Conservation (phyloP, 2,797 vertebrate genomes). For the Pristis pectinata region DNA sequence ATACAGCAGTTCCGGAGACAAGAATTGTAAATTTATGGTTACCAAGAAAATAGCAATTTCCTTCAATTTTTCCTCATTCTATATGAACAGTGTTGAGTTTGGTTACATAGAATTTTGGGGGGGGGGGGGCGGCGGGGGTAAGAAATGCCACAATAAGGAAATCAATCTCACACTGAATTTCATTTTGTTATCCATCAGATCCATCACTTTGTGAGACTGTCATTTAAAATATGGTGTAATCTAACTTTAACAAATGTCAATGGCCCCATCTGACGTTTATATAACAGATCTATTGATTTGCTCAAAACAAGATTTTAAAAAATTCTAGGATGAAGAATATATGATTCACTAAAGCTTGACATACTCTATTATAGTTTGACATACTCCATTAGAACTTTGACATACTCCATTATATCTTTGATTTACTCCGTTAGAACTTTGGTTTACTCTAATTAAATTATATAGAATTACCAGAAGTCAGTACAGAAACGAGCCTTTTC, state of each 20-base stretch:
- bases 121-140: no score
- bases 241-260: not conserved
- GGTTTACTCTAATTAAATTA: not conserved
- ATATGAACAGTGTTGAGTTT: not conserved
- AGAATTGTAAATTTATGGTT: not conserved
- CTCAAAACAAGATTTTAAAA: not conserved
- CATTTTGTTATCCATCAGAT: not conserved
- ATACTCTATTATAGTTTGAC: constrained; percentile 2
- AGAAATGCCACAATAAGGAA: not conserved
- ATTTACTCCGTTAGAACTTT: not conserved
- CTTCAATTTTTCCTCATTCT: not conserved
- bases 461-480: not conserved
- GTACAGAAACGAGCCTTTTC: not conserved
- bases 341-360: constrained; percentile 21
- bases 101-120: not conserved
- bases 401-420: not conserved
- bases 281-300: constrained; percentile 10
- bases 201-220: not conserved
- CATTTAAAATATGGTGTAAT: not conserved
- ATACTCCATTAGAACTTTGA: constrained; percentile 10
- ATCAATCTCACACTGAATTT: not conserved
- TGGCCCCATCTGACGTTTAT: not conserved
- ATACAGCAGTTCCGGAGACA: not conserved
- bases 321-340: not conserved
- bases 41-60: not conserved